phyloP scores from a whole-genome alignment of 2,113 vertebrate genomes.

The Corapipo altera region DNA sequence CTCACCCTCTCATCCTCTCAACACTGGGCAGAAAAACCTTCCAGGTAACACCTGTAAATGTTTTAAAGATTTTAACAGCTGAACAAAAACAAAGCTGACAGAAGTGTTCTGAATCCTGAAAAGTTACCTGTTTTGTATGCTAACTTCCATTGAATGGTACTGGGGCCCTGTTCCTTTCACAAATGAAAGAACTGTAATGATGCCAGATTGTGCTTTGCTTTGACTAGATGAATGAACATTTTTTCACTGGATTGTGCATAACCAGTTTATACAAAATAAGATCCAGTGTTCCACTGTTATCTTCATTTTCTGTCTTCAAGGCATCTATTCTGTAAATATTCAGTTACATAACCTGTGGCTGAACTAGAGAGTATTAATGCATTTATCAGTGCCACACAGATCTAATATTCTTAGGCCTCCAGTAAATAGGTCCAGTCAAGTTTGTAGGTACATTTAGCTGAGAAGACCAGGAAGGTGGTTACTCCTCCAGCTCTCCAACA shows the following conservation, averaged over 20 bases:
- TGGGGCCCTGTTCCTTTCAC: background rate
- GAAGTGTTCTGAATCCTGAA: background rate
- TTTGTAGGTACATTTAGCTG: background rate
- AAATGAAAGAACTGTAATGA: background rate
- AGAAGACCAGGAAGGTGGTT: background rate
- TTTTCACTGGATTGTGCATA: background rate
- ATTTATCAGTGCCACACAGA: background rate
- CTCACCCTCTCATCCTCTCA: background rate
- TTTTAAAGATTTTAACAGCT: background rate
- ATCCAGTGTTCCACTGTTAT: background rate
- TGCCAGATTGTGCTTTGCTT: background rate
- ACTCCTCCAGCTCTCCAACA: background rate
- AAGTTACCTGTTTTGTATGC: background rate
- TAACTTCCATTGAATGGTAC: background rate
- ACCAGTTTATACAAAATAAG: background rate
- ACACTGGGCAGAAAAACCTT: background rate
- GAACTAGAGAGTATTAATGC: background rate
- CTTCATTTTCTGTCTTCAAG: background rate
- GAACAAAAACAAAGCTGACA: background rate
- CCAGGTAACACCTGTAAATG: background rate
- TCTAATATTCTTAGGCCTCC: background rate
- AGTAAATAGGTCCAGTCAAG: background rate
- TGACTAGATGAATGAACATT: background rate
- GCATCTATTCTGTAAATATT: background rate
- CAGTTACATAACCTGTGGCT: background rate